Percentiles rank a stretch among this genome's conserved stretches.
These are phyloP conservation scores for Oreotragus oreotragus DNA, from an alignment of 2,113 vertebrate genomes.

Conservation along the genomic window DNA sequence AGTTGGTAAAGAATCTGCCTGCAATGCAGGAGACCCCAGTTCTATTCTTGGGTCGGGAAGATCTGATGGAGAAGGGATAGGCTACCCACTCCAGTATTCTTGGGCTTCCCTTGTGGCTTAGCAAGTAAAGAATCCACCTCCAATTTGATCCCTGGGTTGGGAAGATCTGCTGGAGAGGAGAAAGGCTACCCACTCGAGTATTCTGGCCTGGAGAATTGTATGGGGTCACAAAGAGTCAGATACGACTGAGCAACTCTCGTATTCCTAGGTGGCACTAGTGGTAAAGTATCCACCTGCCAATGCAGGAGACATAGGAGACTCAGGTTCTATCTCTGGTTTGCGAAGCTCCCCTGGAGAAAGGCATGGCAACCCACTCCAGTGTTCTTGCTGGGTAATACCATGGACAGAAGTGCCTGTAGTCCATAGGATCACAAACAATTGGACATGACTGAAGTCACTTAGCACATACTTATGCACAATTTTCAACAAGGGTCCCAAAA, in stretches of 20 bases:
- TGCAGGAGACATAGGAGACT: not conserved
- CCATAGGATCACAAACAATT: not conserved
- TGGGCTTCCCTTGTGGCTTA: not conserved
- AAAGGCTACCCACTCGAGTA: not conserved
- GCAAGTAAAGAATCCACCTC: not conserved
- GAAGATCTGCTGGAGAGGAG: not conserved
- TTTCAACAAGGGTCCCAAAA: not conserved
- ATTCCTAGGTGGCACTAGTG: not conserved
- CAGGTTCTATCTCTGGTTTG: not conserved
- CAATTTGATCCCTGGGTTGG: not conserved
- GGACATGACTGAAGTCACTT: not conserved
- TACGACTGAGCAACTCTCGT: not conserved
- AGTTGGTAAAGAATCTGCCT: not conserved
- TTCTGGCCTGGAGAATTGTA: not conserved
- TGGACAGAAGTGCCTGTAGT: not conserved
- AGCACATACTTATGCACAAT: not conserved
- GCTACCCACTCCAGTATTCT: not conserved
- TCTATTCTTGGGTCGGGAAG: not conserved
- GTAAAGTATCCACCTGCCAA: not conserved
- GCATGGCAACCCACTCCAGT: not conserved
- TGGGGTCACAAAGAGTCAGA: not conserved
- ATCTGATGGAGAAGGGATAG: not conserved
- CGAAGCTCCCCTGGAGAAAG: not conserved
- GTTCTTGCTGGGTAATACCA: not conserved
- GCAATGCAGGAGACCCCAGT: not conserved